These are phyloP conservation scores for Sebastes iracundus DNA, from an alignment of 2,797 vertebrate species.

Conservation along the genomic window DNA sequence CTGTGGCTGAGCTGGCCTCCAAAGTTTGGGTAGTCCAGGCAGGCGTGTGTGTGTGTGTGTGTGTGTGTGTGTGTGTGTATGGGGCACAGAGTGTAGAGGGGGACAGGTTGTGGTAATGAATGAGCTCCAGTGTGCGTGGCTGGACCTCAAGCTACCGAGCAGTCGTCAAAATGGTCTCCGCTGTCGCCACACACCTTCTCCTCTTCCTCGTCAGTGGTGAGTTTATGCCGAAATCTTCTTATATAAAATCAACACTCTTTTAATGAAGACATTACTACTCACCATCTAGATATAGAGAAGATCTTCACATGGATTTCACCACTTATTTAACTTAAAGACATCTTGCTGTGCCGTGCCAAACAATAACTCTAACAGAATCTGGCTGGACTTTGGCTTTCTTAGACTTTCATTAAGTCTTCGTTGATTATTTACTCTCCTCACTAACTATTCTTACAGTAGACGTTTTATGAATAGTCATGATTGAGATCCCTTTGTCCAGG, in stretches of 20 bases:
- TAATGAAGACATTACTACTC: neutral
- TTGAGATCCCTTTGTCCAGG: neutral
- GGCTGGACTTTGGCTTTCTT: neutral
- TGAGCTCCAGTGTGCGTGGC: conserved; percentile 65
- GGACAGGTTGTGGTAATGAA: conserved; percentile 64
- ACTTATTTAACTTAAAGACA: neutral
- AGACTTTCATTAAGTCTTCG: neutral
- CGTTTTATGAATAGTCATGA: neutral
- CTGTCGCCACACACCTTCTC: conserved; percentile 46
- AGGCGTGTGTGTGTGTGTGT: conserved; percentile 19
- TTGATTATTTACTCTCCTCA: neutral
- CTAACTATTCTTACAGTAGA: neutral
- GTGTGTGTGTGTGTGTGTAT: neutral
- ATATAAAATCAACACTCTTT: neutral
- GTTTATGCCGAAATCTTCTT: conserved; percentile 26
- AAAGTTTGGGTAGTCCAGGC: conserved; percentile 50
- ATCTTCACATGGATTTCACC: neutral
- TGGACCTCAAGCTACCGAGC: conserved; percentile 40
- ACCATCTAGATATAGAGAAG: neutral
- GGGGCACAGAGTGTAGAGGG: conserved; percentile 23
- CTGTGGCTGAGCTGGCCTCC: conserved; percentile 47
- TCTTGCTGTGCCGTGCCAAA: neutral
- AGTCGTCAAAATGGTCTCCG: conserved; percentile 69
- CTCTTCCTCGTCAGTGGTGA: conserved; percentile 69
- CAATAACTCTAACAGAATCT: no score